These are phyloP conservation scores for Patiria pectinifera DNA, from an alignment of 53 echinoderm and acorn worm species.

Conservation along the genomic window DNA sequence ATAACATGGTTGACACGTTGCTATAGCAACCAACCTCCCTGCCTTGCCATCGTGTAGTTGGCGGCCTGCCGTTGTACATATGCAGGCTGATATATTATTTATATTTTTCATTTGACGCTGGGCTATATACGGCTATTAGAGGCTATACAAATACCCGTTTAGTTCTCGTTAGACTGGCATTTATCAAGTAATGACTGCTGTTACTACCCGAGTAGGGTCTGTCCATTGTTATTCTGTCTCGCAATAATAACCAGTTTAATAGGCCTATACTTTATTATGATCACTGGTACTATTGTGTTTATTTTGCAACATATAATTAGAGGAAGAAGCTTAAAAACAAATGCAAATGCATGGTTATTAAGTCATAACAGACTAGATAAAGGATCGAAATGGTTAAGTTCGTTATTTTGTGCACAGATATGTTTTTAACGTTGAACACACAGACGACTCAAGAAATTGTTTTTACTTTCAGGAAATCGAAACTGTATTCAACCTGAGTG, in stretches of 20 bases:
- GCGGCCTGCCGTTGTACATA: background rate
- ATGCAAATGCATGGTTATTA: no score
- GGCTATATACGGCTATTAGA: background rate
- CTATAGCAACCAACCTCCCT: slow-evolving; percentile 29
- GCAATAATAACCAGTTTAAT: background rate
- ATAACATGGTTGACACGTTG: slow-evolving; percentile 49
- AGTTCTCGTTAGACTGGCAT: background rate
- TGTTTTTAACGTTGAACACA: no score
- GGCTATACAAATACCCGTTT: background rate
- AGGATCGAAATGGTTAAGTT: no score
- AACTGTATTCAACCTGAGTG: no score
- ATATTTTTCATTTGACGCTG: background rate
- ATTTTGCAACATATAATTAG: no score
- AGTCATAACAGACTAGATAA: no score
- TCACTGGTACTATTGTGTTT: no score
- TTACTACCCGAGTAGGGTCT: background rate
- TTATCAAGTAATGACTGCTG: background rate
- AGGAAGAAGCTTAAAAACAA: no score
- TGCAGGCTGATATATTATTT: background rate
- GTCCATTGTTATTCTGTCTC: background rate
- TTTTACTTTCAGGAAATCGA: no score
- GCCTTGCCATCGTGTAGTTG: background rate
- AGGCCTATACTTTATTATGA: no score
- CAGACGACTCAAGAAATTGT: no score
- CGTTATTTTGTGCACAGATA: no score